Conservation (phyloP, 1,140 invertebrate species). For the Drosophila subpulchrella region DNA sequence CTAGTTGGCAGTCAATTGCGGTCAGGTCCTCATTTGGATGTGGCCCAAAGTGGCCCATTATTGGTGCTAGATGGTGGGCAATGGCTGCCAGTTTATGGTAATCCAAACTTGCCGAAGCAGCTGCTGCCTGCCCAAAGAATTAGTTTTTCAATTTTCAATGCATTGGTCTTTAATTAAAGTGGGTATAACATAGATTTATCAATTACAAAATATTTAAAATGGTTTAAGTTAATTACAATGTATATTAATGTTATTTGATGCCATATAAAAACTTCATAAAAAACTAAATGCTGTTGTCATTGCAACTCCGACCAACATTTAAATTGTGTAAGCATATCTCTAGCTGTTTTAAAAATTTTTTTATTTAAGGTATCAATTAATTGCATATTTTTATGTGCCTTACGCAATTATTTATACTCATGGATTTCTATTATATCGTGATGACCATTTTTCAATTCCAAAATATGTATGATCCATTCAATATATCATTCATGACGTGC, state of each 20-base stretch:
- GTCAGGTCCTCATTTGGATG: slow-evolving; percentile 56
- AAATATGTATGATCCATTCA: slow-evolving; percentile 13
- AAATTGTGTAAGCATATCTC: too few species aligned
- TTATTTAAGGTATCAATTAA: neutral
- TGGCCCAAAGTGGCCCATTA: slow-evolving; percentile 61
- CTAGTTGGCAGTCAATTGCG: slow-evolving; percentile 77
- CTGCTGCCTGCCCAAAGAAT: neutral
- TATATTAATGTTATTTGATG: too few species aligned
- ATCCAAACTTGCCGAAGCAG: slow-evolving; percentile 13
- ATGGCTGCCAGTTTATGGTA: slow-evolving; percentile 19
- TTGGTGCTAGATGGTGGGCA: slow-evolving; percentile 19
- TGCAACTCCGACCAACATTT: too few species aligned
- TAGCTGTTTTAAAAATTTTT: too few species aligned
- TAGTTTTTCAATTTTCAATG: neutral
- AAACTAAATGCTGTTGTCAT: too few species aligned
- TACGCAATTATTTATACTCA: neutral
- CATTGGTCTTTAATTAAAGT: neutral
- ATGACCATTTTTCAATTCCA: neutral
- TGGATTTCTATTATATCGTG: neutral
- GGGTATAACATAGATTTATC: too few species aligned
- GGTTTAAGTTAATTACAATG: too few species aligned
- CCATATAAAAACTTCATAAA: too few species aligned
- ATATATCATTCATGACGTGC: slow-evolving; percentile 40
- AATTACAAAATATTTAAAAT: too few species aligned
- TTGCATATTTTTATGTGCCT: neutral